phyloP scores from a whole-genome alignment of 1,140 invertebrate species.

The Drosophila pandora region DNA sequence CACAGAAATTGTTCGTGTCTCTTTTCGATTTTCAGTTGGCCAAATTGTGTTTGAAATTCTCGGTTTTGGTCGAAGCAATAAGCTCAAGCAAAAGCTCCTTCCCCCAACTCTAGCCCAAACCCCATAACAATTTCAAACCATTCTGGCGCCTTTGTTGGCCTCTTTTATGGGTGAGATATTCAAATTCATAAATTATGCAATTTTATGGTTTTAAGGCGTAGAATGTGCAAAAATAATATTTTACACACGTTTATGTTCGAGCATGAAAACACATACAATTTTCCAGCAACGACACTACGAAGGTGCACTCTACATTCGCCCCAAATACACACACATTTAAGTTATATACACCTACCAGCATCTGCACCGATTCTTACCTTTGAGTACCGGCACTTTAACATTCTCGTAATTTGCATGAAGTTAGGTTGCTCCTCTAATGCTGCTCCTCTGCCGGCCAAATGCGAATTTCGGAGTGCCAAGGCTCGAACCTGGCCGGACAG shows the following conservation, averaged over 20 bases:
- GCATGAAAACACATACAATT: conserved; percentile 43
- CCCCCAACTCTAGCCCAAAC: background rate
- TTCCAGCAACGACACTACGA: conserved; percentile 1
- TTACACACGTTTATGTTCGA: conserved; percentile 66
- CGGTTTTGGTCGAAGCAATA: conserved; percentile 53
- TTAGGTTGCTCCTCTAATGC: conserved; percentile 44
- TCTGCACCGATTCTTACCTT: conserved; percentile 10
- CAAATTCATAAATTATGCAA: conserved; percentile 80
- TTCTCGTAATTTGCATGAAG: conserved; percentile 69
- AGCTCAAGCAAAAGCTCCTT: conserved; percentile 26
- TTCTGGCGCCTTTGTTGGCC: background rate
- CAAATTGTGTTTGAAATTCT: conserved; percentile 57
- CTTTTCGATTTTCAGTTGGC: conserved; percentile 14
- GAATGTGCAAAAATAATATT: conserved; percentile 79
- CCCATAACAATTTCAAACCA: conserved; percentile 11
- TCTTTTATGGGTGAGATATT: conserved; percentile 60
- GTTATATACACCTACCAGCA: background rate
- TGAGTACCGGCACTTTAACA: conserved; percentile 65
- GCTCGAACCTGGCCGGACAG: conserved; percentile 42
- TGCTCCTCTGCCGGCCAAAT: conserved; percentile 1
- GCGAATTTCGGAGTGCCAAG: conserved; percentile 26
- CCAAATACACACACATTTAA: background rate
- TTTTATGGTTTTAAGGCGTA: conserved; percentile 75
- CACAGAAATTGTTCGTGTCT: conserved; percentile 20
- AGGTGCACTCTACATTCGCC: conserved; percentile 12